Evolutionary conservation across 2,113 vertebrate genomes (phyloP), one percentile per base, ranked within the genome.

Genomic region (Tachysurus vachellii): DNA sequence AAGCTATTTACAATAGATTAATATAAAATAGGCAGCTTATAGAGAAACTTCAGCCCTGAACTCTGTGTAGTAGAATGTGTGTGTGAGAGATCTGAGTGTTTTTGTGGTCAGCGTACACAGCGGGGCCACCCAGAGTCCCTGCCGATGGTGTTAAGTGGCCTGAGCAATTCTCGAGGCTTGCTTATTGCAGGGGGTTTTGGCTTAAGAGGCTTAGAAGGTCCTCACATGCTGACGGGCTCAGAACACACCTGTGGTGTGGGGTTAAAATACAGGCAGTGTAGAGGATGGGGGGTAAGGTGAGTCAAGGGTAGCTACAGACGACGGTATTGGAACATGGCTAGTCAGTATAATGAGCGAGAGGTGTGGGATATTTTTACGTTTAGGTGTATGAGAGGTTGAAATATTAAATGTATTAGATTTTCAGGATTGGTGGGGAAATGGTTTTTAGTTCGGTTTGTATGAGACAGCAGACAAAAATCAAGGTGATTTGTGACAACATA

Each of bases 141-240:
- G 77, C 77, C 28, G 77, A 28, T 57, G 77, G 77, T 59, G 77
- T 80, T 80, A 80, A 80, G 77, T 80, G 77, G 77, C 77, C 77
- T 57, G 77, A 59, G 77, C 77, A 80, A 80, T 80, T 80, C 77
- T 57, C 54, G 77, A 59, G 54, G 77, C 54, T 59, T 36, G 28
- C 17, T 31, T 59, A 80, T 59, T 59, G 77, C 77, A 80, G 79
- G 79, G 54, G 54, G 79, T 59, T 10, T 80, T 80, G 79, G 79
- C 54, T 80, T 80, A 80, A 80, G 79, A 80, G 79, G 79, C 79
- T 80, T 80, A 80, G 54, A 59, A 80, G 79, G 79, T 59, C 79
- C 54, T 80, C 17, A 13, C 31, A 4, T 59, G 79, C 56, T 59
- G 79, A 80, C 4, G 19, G 79, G 56, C 19, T 80, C 21, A 28